Conservation (phyloP, 53 echinoderm and acorn worm genomes). For the Glandiceps talaboti region DNA sequence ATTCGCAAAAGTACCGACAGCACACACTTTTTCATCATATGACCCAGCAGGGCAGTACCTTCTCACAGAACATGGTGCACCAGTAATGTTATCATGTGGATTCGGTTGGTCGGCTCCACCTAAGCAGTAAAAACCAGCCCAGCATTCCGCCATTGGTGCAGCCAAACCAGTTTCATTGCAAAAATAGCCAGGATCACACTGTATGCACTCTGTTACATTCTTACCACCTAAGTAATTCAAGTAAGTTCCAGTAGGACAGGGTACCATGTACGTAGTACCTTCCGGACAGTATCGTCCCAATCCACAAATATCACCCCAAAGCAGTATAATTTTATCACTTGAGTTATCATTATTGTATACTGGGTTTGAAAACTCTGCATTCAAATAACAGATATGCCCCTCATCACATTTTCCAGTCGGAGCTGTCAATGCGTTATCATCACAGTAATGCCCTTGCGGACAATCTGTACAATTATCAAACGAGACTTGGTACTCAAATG, state of each 20-base stretch:
- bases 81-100: constrained; percentile 74
- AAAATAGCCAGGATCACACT: constrained; percentile 74
- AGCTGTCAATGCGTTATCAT: constrained; percentile 35
- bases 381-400: constrained; percentile 77
- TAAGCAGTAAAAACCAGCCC: constrained; percentile 63
- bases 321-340: constrained; percentile 59
- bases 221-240: constrained; percentile 60
- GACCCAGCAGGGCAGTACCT: constrained; percentile 56
- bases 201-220: constrained; percentile 45
- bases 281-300: constrained; percentile 65
- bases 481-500: constrained; percentile 54
- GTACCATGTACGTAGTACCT: constrained; percentile 65
- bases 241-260: constrained; percentile 81
- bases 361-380: constrained; percentile 67
- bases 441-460: constrained; percentile 47
- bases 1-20: constrained; percentile 60
- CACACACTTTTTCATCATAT: constrained; percentile 35
- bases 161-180: constrained; percentile 56
- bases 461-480: constrained; percentile 89
- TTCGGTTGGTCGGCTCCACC: constrained; percentile 51
- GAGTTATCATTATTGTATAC: constrained; percentile 87
- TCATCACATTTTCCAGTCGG: constrained; percentile 48
- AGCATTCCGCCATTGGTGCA: constrained; percentile 64
- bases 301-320: constrained; percentile 88
- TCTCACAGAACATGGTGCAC: constrained; percentile 60